phyloP scores from a whole-genome alignment of 2,113 vertebrate genomes.

The Podarcis cretensis region DNA sequence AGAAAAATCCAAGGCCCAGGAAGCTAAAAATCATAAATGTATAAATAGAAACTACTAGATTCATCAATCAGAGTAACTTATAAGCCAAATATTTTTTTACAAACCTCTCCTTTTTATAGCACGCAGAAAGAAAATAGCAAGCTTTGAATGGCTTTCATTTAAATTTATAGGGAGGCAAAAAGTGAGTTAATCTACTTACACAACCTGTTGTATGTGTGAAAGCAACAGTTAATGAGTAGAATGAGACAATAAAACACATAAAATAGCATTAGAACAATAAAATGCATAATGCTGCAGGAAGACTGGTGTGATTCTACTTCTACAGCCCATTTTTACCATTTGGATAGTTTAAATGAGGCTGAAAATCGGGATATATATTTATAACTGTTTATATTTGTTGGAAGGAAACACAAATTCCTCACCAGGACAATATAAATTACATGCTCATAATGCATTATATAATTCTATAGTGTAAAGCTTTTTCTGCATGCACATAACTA shows the following conservation, averaged over 20 bases:
- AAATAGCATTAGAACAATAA: slow-evolving; percentile 5
- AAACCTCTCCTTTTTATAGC: neutral
- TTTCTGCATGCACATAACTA: neutral
- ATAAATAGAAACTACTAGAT: slow-evolving; percentile 2
- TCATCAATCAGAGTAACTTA: neutral
- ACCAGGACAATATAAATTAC: neutral
- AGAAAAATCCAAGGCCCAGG: too few relatives aligned
- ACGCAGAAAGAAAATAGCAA: neutral
- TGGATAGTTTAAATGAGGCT: neutral
- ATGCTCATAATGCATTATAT: neutral
- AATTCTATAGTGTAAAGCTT: neutral
- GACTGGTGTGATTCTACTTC: neutral
- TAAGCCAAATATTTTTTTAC: slow-evolving; percentile 7
- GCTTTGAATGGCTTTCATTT: slow-evolving; percentile 12
- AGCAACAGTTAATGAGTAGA: slow-evolving; percentile 16
- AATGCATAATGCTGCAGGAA: neutral
- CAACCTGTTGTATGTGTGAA: slow-evolving; percentile 4
- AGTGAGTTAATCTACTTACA: neutral
- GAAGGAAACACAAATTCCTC: neutral
- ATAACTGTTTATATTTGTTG: neutral
- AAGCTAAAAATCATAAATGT: neutral
- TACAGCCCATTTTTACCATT: neutral
- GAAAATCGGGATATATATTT: neutral
- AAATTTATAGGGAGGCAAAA: slow-evolving; percentile 9
- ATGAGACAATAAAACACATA: slow-evolving; percentile 24